Evolutionary conservation across 2,797 vertebrate genomes (phyloP).

Genomic region (Hylomyscus alleni): DNA sequence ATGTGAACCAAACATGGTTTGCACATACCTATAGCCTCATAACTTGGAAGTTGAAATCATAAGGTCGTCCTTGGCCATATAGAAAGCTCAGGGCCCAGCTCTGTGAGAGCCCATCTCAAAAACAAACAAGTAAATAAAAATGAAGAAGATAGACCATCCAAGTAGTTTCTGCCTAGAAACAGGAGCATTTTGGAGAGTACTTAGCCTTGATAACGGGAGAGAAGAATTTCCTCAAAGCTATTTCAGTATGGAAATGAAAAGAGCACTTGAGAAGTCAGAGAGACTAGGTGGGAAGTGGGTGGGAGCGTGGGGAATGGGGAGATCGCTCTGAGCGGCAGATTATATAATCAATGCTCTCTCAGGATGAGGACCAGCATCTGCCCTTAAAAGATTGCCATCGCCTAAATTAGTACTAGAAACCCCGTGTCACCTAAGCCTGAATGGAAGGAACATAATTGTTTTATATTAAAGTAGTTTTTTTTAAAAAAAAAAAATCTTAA

Average conservation of each 20-base stretch:
- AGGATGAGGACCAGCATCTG: background rate
- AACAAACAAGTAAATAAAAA: background rate
- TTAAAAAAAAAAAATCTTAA: background rate
- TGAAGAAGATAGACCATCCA: background rate
- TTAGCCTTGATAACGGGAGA: background rate
- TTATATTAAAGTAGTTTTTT: conserved; percentile 11
- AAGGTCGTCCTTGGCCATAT: background rate
- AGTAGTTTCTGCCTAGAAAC: background rate
- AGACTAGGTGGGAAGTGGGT: background rate
- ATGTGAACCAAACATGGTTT: background rate
- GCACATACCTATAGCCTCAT: too few species aligned
- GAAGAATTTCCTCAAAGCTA: background rate
- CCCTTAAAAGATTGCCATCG: background rate
- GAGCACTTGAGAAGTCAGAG: background rate
- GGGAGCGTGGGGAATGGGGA: background rate
- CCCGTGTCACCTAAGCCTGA: background rate
- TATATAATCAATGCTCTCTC: background rate
- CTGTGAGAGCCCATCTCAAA: background rate
- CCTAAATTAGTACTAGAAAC: conserved; percentile 16
- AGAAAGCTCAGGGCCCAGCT: background rate
- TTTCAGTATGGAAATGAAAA: background rate
- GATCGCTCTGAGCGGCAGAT: background rate
- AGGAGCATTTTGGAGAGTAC: background rate
- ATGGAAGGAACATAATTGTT: background rate
- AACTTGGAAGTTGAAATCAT: background rate